Evolutionary conservation across 2,113 vertebrate species (phyloP), one percentile per base, ranked within the genome.

Genomic region (Colossoma macropomum): DNA sequence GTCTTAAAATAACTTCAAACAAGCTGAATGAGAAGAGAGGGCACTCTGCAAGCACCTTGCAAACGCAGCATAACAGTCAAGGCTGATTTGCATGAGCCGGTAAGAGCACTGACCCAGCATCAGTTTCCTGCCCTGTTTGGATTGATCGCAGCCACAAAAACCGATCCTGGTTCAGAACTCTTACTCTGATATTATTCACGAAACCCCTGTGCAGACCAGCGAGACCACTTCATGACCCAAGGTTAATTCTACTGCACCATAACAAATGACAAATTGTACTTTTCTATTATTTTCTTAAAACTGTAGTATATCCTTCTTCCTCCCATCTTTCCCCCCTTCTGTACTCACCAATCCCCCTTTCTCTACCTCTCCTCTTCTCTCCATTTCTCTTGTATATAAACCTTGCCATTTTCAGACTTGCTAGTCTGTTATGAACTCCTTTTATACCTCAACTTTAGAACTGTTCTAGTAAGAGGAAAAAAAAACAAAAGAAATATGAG

Each of bases 361-460:
- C 87, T 93, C 93, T 93, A 92, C 93, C 93, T 94, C 94, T 93
- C 69, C 77, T 84, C 32, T 84, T 77, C 91, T 92, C 90, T 93
- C 90, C 91, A 92, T 94, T 89, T 93, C 88, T 92, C 91, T 92
- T 95, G 94, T 95, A 94, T 94, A 95, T 95, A 95, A 92, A 92
- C 92, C 92, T 92, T 91, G 90, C 92, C 92, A 91, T 94, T 95
- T 94, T 92, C 93, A 95, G 94, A 93, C 93, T 87, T 85, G 92
- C 88, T 87, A 92, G 93, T 94, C 94, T 94, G 93, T 93, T 77
- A 93, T 89, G 89, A 94, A 93, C 92, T 94, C 94, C 94, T 95
- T 95, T 95, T 95, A 95, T 95, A 95, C 94, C 94, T 95, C 94
- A 95, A 95, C 93, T 95, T 95, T 95, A 95, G 93, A 95, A 93